A percentile compares a stretch with the other conserved stretches of the same genome.
Conservation (phyloP, 2,797 vertebrate species). For the Notoglanidium macrostoma region DNA sequence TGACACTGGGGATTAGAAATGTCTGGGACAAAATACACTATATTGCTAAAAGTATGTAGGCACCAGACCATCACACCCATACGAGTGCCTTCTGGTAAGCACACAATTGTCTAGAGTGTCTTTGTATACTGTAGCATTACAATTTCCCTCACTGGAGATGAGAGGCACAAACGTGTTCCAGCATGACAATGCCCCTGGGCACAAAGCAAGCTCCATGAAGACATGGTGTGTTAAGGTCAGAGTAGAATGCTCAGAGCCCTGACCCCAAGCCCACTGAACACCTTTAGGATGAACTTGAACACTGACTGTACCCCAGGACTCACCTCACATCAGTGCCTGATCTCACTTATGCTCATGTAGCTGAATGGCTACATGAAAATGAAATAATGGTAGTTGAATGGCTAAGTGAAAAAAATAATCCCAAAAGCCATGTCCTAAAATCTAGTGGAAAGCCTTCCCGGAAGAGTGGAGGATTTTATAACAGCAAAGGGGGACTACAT, state of each 20-base stretch:
- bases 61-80: background rate
- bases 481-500: background rate
- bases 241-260: background rate
- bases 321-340: background rate
- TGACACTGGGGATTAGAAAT: background rate
- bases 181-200: background rate
- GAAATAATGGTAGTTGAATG: no score
- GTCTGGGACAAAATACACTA: background rate
- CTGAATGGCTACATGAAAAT: background rate
- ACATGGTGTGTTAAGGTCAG: background rate
- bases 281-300: background rate
- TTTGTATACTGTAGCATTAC: background rate
- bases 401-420: background rate
- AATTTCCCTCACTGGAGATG: background rate
- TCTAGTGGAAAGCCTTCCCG: background rate
- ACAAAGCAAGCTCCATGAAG: background rate
- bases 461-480: background rate
- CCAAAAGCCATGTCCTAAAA: background rate
- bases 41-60: background rate
- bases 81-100: background rate
- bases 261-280: background rate
- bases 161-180: background rate
- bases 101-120: background rate
- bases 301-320: background rate
- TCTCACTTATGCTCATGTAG: background rate